Percentiles rank a stretch among this genome's conserved stretches.
phyloP scores from a whole-genome alignment of 2,797 vertebrate genomes.

The Danio tinwini region DNA sequence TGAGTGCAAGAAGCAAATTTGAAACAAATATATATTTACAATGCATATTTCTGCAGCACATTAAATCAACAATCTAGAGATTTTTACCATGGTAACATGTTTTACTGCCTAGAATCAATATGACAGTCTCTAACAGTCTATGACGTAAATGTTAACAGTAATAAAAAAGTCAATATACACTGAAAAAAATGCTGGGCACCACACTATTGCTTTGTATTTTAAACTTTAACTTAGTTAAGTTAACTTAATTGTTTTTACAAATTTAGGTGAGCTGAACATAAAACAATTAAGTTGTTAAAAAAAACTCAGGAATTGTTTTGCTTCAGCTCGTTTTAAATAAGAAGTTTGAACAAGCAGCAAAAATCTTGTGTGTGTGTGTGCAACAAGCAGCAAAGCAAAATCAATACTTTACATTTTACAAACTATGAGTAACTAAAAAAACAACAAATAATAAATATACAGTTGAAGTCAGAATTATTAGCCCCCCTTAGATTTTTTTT shows the following conservation, averaged over 20 bases:
- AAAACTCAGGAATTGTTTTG: too few relatives aligned
- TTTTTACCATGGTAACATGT: not conserved
- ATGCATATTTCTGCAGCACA: not conserved
- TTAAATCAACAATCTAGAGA: not conserved
- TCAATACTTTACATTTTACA: not conserved
- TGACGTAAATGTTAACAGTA: not conserved
- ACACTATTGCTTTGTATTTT: too few relatives aligned
- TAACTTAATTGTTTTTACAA: too few relatives aligned
- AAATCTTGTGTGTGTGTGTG: not conserved
- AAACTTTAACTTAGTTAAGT: too few relatives aligned
- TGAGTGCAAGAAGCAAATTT: not conserved
- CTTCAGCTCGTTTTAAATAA: too few relatives aligned
- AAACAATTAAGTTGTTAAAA: too few relatives aligned
- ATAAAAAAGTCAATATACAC: not conserved
- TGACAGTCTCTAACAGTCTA: not conserved
- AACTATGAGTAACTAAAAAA: not conserved
- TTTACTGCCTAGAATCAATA: not conserved
- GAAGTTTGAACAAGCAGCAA: too few relatives aligned
- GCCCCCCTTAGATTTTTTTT: too few relatives aligned
- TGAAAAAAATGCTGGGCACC: too few relatives aligned
- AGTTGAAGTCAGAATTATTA: too few relatives aligned
- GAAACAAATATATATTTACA: not conserved
- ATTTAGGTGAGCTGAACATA: too few relatives aligned
- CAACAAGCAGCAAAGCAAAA: not conserved
- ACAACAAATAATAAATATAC: too few relatives aligned